These are phyloP conservation scores for Cavia porcellus DNA, from an alignment of 2,113 vertebrate genomes.

Conservation along the genomic window DNA sequence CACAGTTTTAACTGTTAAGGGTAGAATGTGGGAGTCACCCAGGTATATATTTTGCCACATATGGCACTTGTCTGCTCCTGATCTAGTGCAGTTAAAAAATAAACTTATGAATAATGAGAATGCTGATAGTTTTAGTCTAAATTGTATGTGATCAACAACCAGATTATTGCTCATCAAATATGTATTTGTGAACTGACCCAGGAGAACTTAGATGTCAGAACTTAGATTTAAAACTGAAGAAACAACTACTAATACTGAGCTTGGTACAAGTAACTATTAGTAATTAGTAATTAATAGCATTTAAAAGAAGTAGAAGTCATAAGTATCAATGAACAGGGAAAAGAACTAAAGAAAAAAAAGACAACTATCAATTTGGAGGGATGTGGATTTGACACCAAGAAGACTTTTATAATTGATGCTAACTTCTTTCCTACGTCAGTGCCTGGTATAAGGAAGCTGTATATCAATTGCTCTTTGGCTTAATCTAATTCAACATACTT, in stretches of 20 bases:
- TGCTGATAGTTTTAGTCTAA: background rate
- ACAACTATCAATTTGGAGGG: background rate
- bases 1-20: background rate
- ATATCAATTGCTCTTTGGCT: background rate
- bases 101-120: background rate
- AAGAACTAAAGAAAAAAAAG: background rate
- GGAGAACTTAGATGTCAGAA: background rate
- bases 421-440: background rate
- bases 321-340: background rate
- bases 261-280: background rate
- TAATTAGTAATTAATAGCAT: background rate
- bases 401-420: background rate
- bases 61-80: background rate
- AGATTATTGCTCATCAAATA: background rate
- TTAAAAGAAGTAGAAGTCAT: background rate
- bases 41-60: background rate
- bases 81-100: background rate
- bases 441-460: background rate
- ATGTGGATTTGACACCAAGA: background rate
- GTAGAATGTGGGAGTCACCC: background rate
- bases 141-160: background rate
- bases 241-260: background rate
- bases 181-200: background rate
- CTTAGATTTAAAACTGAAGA: background rate
- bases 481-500: background rate